Evolutionary conservation across 2,113 vertebrate species (phyloP).

Genomic region (Atrichornis clamosus): DNA sequence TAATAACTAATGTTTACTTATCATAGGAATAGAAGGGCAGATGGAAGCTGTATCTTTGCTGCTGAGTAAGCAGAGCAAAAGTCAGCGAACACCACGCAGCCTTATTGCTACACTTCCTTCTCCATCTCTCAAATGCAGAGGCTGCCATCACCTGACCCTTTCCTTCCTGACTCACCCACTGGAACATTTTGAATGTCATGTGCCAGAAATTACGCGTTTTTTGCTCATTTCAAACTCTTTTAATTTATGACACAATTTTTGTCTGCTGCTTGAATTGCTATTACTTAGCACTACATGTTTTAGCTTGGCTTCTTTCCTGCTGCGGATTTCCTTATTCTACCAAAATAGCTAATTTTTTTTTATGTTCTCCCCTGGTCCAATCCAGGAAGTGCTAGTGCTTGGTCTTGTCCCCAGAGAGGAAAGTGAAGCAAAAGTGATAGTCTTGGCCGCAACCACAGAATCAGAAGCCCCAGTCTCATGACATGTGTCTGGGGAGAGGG

Average conservation of each 20-base stretch:
- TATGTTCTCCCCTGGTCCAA: not conserved
- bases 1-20: not conserved
- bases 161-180: not conserved
- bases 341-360: not conserved
- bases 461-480: not conserved
- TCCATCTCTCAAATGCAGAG: not conserved
- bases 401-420: not conserved
- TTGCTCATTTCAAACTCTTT: not conserved
- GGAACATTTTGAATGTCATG: not conserved
- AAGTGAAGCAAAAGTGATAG: not conserved
- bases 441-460: not conserved
- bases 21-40: not conserved
- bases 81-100: not conserved
- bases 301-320: not conserved
- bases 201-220: not conserved
- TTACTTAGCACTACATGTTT: not conserved
- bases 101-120: not conserved
- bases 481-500: rapidly evolving
- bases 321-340: not conserved
- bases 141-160: not conserved
- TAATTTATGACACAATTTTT: not conserved
- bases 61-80: not conserved
- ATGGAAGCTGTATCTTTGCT: not conserved
- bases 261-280: not conserved
- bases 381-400: not conserved